A percentile compares a stretch with the other conserved stretches of the same genome.
Conservation (phyloP, 2,113 vertebrate species). For the Rhizomys pruinosus region DNA sequence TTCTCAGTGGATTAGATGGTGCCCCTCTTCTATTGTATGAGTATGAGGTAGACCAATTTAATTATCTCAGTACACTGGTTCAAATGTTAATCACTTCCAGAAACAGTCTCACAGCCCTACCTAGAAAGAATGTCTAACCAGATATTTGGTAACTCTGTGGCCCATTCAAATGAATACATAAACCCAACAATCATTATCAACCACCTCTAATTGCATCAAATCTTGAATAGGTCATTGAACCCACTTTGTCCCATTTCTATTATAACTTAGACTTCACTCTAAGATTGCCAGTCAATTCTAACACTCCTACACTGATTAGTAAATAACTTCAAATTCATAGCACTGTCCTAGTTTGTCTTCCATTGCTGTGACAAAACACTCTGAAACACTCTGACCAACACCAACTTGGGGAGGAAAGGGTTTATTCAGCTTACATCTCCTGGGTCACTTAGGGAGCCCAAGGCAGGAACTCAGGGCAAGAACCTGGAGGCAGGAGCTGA, state of each 20-base stretch:
- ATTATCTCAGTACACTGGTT: neutral
- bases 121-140: neutral
- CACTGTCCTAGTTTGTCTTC: no score
- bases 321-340: neutral
- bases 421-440: no score
- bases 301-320: constrained; percentile 27
- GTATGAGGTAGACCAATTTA: neutral
- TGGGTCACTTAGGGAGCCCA: no score
- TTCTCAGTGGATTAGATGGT: neutral
- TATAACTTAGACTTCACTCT: neutral
- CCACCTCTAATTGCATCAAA: neutral
- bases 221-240: neutral
- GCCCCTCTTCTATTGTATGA: neutral
- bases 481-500: no score
- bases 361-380: no score
- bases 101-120: neutral
- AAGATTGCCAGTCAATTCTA: neutral
- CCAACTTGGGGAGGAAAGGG: no score
- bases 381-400: no score
- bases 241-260: neutral
- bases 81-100: neutral
- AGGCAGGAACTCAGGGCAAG: no score
- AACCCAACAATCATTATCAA: neutral
- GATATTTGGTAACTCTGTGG: neutral
- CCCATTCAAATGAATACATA: neutral